phyloP scores from a whole-genome alignment of 2,797 vertebrate species.

The Acanthopagrus latus region DNA sequence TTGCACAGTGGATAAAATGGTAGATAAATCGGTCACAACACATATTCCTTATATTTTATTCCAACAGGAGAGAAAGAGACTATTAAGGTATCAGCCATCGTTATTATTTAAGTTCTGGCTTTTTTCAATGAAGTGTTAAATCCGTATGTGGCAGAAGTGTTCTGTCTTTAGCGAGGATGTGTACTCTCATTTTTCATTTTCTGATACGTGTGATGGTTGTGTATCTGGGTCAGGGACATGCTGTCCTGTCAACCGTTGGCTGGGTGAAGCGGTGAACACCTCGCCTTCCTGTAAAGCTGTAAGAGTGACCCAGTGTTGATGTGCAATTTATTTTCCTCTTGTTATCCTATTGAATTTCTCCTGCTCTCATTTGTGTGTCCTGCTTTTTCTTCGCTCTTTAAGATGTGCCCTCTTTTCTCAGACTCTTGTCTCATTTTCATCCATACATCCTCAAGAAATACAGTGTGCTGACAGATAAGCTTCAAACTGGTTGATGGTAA shows the following conservation, averaged over 20 bases:
- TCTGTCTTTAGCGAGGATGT: slow-evolving; percentile 30
- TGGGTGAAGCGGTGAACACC: slow-evolving; percentile 52
- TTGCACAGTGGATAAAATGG: background rate
- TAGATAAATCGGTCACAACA: slow-evolving; percentile 26
- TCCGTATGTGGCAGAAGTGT: slow-evolving; percentile 17
- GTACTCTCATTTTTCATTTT: slow-evolving; percentile 19
- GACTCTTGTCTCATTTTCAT: slow-evolving; percentile 5
- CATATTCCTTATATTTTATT: slow-evolving; percentile 17
- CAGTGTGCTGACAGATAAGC: background rate
- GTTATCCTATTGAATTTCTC: slow-evolving; percentile 52
- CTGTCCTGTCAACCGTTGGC: slow-evolving; percentile 41
- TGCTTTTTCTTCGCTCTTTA: background rate
- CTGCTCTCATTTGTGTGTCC: slow-evolving; percentile 33
- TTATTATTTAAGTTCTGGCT: slow-evolving; percentile 38
- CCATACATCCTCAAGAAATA: background rate
- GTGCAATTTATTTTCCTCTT: slow-evolving; percentile 63
- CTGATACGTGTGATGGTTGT: slow-evolving; percentile 41
- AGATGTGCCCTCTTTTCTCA: slow-evolving; percentile 25
- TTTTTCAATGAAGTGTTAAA: slow-evolving; percentile 34
- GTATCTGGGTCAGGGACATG: slow-evolving; percentile 80
- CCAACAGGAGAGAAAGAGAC: background rate
- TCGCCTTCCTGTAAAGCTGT: slow-evolving; percentile 57
- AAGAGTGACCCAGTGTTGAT: slow-evolving; percentile 24
- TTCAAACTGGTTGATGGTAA: slow-evolving; percentile 3
- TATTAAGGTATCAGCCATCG: slow-evolving; percentile 31